These are phyloP conservation scores for Eurytoma californica DNA, from an alignment of 2,888 invertebrate genomes.

Conservation along the genomic window DNA sequence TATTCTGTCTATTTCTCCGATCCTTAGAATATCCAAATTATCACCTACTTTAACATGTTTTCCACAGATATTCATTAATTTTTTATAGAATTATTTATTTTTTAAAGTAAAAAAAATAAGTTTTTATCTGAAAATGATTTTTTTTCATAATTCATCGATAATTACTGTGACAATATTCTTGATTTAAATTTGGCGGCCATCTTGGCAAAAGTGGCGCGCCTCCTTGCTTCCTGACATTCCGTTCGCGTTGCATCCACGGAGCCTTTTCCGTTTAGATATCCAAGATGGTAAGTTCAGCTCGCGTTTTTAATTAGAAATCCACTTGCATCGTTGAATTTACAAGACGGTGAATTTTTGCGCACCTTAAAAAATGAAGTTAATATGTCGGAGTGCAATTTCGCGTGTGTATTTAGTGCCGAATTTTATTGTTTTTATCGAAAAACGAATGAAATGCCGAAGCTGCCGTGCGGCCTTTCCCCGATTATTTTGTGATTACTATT, in stretches of 20 bases:
- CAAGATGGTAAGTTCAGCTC: slow-evolving; percentile 70
- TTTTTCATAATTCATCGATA: background rate
- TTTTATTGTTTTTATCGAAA: slow-evolving; percentile 17
- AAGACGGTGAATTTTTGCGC: slow-evolving; percentile 27
- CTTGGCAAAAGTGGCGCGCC: slow-evolving; percentile 46
- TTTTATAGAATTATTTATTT: background rate
- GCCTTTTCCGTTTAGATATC: slow-evolving; percentile 67
- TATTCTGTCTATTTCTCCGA: background rate
- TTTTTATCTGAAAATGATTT: background rate
- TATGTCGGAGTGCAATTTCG: slow-evolving; percentile 57
- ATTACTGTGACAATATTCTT: background rate
- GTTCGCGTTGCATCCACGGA: slow-evolving; percentile 49
- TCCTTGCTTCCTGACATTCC: slow-evolving; percentile 16
- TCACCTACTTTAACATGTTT: background rate
- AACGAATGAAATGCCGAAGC: background rate
- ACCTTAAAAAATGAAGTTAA: slow-evolving; percentile 56
- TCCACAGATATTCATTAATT: background rate
- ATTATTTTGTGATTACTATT: slow-evolving; percentile 24
- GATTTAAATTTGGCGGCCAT: slow-evolving; percentile 43
- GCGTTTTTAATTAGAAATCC: slow-evolving; percentile 63
- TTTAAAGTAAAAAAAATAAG: background rate
- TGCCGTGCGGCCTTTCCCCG: background rate
- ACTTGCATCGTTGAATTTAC: slow-evolving; percentile 60
- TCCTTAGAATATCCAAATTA: background rate
- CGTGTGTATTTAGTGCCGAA: slow-evolving; percentile 57